Evolutionary conservation across 2,888 invertebrate genomes (phyloP), one percentile per base, ranked within the genome.

Genomic region (Meiosimyza platycephala): DNA sequence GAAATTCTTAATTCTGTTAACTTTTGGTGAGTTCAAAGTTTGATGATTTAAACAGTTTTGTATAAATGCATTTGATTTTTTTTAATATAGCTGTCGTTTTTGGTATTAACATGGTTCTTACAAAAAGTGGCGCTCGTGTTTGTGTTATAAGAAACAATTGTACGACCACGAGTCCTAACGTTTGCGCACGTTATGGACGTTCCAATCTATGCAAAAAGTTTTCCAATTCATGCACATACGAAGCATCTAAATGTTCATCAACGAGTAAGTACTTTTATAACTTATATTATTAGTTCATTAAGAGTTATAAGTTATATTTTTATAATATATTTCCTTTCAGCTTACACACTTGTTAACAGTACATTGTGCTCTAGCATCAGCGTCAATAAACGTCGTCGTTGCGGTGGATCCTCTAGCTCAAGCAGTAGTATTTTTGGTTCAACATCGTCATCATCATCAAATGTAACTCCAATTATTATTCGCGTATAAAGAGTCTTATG

Each of bases 131-230:
- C 4, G 57, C 69, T 11, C 59, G 54, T 15, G 48, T 70, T 50
- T 74, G 74, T n/a, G 62, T 67, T n/a, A 57, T 67, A 7, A 9
- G 54, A 22, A 12, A 15, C 5, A 51, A 50, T 5, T 33, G 65
- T 6, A 68, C 69, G 22, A 50, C 28, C 6, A 13, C 64, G 28
- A 69, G 18, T 3, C 16, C 3, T 0, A 28, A 16, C 33, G 51
- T 73, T 18, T 75, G 73, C 22, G 75, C 60, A 15, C 71, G 71
- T 15, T 55, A 65, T 12, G 69, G 62, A 1, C 12, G 47, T 11
- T 60, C 69, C 13, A 65, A 75, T 50, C 66, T 72, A 2, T 75
- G 75, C 54, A 22, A 65, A 51, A 48, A 48, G n/a, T 75, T 75
- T 18, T 11, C 4, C 3, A 73, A 71, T 47, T 12, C 13, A 6